Conservation (phyloP, 2,888 invertebrate genomes). For the Torymus auratus region DNA sequence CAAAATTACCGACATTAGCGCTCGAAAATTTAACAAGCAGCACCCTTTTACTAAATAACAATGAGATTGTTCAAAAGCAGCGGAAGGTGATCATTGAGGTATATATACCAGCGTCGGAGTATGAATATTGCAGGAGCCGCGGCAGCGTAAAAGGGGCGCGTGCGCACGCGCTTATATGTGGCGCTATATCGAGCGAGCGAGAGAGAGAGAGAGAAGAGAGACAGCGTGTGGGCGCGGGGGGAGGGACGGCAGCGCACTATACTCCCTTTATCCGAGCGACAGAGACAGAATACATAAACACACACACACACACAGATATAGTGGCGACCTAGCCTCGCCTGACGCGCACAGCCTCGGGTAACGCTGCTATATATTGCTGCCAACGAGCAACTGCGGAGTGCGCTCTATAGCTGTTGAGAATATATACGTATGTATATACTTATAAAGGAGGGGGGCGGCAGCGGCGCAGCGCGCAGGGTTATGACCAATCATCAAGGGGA, state of each 20-base stretch:
- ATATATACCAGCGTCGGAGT: not conserved
- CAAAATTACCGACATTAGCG: too few species aligned
- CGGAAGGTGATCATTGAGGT: too few species aligned
- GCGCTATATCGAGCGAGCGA: slow-evolving; percentile 33
- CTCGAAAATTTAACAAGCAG: too few species aligned
- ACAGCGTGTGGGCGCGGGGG: slow-evolving; percentile 34
- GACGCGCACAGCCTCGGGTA: slow-evolving; percentile 24
- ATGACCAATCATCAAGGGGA: slow-evolving; percentile 72
- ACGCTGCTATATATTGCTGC: not conserved
- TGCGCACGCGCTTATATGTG: too few species aligned
- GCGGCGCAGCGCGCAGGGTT: slow-evolving; percentile 61
- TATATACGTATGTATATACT: too few species aligned
- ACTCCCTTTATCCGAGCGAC: slow-evolving; percentile 42
- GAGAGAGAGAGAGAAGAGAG: slow-evolving; percentile 41
- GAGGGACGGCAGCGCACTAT: slow-evolving; percentile 21
- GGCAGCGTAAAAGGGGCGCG: not conserved
- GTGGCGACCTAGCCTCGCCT: slow-evolving; percentile 32
- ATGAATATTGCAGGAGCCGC: slow-evolving; percentile 5
- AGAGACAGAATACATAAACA: slow-evolving; percentile 20
- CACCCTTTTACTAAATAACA: too few species aligned
- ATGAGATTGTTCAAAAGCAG: too few species aligned
- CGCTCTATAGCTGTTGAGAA: too few species aligned
- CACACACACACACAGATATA: too few species aligned
- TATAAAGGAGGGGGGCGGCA: slow-evolving; percentile 54
- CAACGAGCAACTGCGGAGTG: too few species aligned